Conservation (phyloP, 2,888 invertebrate species). For the Xestia c-nigrum region DNA sequence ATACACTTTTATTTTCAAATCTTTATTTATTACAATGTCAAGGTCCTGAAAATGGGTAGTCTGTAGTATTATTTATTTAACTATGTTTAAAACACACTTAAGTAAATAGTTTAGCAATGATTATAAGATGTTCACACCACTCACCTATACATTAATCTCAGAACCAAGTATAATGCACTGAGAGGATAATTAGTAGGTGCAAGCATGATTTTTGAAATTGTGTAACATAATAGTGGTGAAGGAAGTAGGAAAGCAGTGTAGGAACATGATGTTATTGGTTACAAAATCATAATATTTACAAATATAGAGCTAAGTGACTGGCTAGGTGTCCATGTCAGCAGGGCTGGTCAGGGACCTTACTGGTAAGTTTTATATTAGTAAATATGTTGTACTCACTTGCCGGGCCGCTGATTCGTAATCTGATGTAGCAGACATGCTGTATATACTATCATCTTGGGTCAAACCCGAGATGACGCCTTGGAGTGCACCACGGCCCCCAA, state of each 20-base stretch:
- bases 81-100: slow-evolving; percentile 34
- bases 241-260: slow-evolving; percentile 54
- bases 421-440: slow-evolving; percentile 90
- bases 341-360: slow-evolving; percentile 45
- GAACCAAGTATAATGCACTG: slow-evolving; percentile 16
- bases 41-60: slow-evolving; percentile 55
- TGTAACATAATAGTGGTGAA: slow-evolving; percentile 42
- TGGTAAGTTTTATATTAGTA: slow-evolving; percentile 45
- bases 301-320: slow-evolving; percentile 57
- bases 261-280: slow-evolving; percentile 63
- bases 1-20: slow-evolving; percentile 75
- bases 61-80: slow-evolving; percentile 24
- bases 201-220: slow-evolving; percentile 40
- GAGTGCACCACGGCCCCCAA: slow-evolving; percentile 87
- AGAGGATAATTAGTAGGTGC: slow-evolving; percentile 10
- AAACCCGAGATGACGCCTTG: slow-evolving; percentile 88
- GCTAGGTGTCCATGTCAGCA: slow-evolving; percentile 53
- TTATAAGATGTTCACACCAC: slow-evolving; percentile 23
- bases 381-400: slow-evolving; percentile 84
- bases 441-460: slow-evolving; percentile 90
- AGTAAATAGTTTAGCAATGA: slow-evolving; percentile 36
- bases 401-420: slow-evolving; percentile 89
- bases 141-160: slow-evolving; percentile 23
- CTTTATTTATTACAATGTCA: slow-evolving; percentile 73
- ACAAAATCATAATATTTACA: slow-evolving; percentile 69